These are phyloP conservation scores for Hyaena hyaena DNA, from an alignment of 2,113 vertebrate genomes.

Conservation along the genomic window DNA sequence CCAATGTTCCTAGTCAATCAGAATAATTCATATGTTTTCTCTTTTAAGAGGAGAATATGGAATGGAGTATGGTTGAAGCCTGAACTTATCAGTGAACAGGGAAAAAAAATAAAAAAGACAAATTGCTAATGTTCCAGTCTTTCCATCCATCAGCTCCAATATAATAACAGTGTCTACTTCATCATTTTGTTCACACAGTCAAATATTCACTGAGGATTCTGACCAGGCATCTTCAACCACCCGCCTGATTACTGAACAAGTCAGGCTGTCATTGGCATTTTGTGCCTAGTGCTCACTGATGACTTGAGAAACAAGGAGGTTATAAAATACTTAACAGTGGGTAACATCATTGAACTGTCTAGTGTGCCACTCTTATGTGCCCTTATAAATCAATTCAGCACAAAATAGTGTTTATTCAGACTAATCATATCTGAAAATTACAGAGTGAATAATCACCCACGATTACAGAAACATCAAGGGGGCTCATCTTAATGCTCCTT, in stretches of 20 bases:
- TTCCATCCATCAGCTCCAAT: conserved; percentile 53
- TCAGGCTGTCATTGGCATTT: conserved; percentile 2
- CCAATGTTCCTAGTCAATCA: conserved; percentile 72
- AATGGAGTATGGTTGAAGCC: conserved; percentile 22
- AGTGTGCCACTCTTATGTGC: not conserved
- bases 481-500: not conserved
- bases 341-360: conserved; percentile 24
- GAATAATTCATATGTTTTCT: conserved; percentile 75
- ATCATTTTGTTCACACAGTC: conserved; percentile 48
- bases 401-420: conserved; percentile 64
- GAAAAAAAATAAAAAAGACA: not conserved
- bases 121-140: conserved; percentile 42
- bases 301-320: conserved; percentile 38
- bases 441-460: conserved; percentile 50
- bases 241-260: conserved; percentile 59
- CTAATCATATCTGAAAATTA: conserved; percentile 67
- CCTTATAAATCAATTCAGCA: conserved; percentile 59
- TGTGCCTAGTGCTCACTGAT: conserved; percentile 27
- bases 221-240: conserved; percentile 35
- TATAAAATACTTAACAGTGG: conserved; percentile 61
- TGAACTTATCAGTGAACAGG: conserved; percentile 55
- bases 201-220: conserved; percentile 57
- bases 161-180: not conserved
- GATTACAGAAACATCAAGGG: conserved; percentile 35
- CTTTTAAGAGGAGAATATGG: conserved; percentile 66